A percentile compares a stretch with the other conserved stretches of the same genome.
phyloP scores from a whole-genome alignment of 1,140 invertebrate genomes.

The Brachionus manjavacas region DNA sequence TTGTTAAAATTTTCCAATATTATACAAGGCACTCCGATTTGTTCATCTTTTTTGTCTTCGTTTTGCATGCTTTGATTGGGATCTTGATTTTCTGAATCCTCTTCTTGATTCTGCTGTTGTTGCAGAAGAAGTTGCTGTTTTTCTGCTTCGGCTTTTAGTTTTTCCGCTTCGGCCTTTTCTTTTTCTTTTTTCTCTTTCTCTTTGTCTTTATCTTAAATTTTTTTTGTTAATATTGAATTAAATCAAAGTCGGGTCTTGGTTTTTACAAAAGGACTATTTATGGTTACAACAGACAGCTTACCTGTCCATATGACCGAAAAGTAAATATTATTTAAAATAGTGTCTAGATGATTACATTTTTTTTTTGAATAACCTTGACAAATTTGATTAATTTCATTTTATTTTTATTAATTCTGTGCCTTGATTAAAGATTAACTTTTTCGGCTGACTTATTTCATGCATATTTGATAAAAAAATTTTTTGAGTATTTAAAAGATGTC shows the following conservation, averaged over 20 bases:
- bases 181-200: slow-evolving; percentile 24
- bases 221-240: neutral
- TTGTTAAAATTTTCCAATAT: slow-evolving; percentile 35
- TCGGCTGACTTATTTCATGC: neutral
- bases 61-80: neutral
- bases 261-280: neutral
- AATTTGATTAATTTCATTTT: no score
- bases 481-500: no score
- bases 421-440: neutral
- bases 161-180: slow-evolving; percentile 22
- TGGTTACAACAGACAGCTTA: slow-evolving; percentile 1
- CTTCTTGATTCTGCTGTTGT: neutral
- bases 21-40: slow-evolving; percentile 10
- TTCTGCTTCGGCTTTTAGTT: neutral
- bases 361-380: neutral
- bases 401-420: neutral
- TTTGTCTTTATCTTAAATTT: slow-evolving; percentile 13
- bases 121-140: neutral
- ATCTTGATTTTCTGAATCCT: neutral
- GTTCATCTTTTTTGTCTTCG: neutral
- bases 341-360: neutral
- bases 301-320: slow-evolving; percentile 5
- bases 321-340: slow-evolving; percentile 11
- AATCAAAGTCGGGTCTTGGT: neutral
- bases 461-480: neutral